Base-by-base conservation (phyloP, 2,888 invertebrate genomes). In the Polyploca ridens region DNA sequence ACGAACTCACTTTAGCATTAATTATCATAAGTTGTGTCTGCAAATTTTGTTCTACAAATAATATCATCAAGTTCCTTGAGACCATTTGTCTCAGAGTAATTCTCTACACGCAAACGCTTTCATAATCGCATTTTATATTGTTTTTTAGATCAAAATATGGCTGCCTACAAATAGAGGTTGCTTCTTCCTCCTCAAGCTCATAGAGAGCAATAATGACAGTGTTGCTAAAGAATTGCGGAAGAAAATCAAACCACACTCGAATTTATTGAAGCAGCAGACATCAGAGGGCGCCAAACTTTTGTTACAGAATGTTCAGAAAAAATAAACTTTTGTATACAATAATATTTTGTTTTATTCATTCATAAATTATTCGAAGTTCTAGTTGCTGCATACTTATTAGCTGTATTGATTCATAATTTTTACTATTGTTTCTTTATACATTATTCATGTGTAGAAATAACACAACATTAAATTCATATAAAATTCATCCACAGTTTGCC, bases 161-260 rank as follows among this genome's bases (percentile, higher is more conserved):
- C 84, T 97, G 63, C 87, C 93, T 60, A 95, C 95, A 58, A 98
- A 98, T 79, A 94, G 98, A 71, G 97, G 96, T 0, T 97, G 97
- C 76, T 98, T 97, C 84, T 91, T 97, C 64, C 86, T 98, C 10
- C 87, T 97, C 2, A 94, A 95, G 63, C 82, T 96, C 27, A 93
- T 96, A 58, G 97, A 97, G 87, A 96, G 95, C 77, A 95, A 95
- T 74, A 82, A 85, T 0, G 88, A 91, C 8, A 81, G 82, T 7
- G 84, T 93, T 8, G 91, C 92, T 33, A 85, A 84, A 33, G 80
- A 87, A 63, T 76, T 97, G 3, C 93, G 93, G 74, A 81, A 86
- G 46, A 94, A 94, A 74, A 76, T 97, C 1, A 90, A 91, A 75
- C 79, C 89, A 0, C 85, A 95, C 54, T 64, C 79, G 0, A 86